Evolutionary conservation across 1,140 invertebrate genomes (phyloP), one percentile per base, ranked within the genome.

Genomic region (Thereuonema tuberculata): DNA sequence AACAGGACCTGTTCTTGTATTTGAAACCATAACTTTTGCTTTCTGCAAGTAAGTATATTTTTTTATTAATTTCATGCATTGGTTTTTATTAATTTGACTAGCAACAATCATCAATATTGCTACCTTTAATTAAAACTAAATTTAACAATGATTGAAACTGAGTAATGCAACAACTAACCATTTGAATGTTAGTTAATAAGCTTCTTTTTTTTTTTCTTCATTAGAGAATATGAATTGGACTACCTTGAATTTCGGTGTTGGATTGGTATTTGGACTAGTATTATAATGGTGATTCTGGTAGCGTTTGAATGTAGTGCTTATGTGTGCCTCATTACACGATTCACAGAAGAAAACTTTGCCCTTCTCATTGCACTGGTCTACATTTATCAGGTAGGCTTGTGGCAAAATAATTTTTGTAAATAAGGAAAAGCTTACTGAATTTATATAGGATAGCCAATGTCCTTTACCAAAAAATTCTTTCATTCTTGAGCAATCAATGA

Each of bases 341-440:
- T 99, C 72, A 99, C 96, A 0, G 96, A 99, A 77, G 96, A 99
- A 77, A 97, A 95, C 71, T 99, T 99, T 75, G 96, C 96, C 20
- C 93, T 92, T 0, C 78, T 99, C 3, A 99, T 99, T 68, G 94
- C 95, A 1, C 87, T 99, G 64, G 99, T 99, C 69, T 99, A 99
- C 75, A 96, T 99, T 70, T 93, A 92, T 71, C 97, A 99, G 81
- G 92, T 55, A 28, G 27, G 23, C 37, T n/a, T n/a, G n/a, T n/a
- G n/a, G n/a, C n/a, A n/a, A n/a, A n/a, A n/a, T n/a, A n/a, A n/a
- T n/a, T n/a, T n/a, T 94, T 71, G 67, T 81, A 55, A 71, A 74
- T 60, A 83, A 81, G 63, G 64, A 78, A 58, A 64, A n/a, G n/a
- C n/a, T n/a, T n/a, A n/a, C 56, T 14, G 1, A 43, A 27, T n/a